Conservation (phyloP, 1,140 invertebrate species). For the Pseudachorutes palmiensis region DNA sequence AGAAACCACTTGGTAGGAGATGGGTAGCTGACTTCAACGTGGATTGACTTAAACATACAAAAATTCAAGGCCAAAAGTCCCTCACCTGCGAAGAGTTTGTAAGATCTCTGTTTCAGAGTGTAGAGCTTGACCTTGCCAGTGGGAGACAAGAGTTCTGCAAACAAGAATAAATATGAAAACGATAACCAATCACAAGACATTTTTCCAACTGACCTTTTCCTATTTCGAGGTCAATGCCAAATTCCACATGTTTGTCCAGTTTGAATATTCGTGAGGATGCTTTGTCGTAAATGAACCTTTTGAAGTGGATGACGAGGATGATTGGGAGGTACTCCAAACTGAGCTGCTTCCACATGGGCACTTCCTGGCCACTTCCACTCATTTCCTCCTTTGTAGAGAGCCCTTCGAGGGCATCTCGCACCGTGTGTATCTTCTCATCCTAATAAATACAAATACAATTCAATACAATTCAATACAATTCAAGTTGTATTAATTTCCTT, state of each 20-base stretch:
- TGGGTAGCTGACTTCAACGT: slow-evolving; percentile 7
- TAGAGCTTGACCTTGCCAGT: slow-evolving; percentile 54
- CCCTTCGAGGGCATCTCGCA: slow-evolving; percentile 75
- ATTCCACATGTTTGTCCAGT: slow-evolving; percentile 79
- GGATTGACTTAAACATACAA: too few relatives aligned
- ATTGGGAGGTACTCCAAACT: slow-evolving; percentile 76
- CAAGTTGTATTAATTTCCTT: slow-evolving; percentile 25
- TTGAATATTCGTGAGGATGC: slow-evolving; percentile 77
- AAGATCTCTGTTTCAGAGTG: slow-evolving; percentile 59
- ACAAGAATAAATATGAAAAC: slow-evolving; percentile 21
- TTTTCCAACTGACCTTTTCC: slow-evolving; percentile 61
- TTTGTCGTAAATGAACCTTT: slow-evolving; percentile 73
- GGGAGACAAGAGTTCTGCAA: slow-evolving; percentile 70
- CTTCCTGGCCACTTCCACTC: slow-evolving; percentile 73
- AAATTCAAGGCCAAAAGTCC: too few relatives aligned
- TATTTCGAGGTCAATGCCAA: slow-evolving; percentile 79
- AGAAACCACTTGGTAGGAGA: background rate
- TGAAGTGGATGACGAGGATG: slow-evolving; percentile 73
- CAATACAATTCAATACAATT: background rate
- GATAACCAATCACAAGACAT: background rate
- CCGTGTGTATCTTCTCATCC: slow-evolving; percentile 57
- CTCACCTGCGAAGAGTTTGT: slow-evolving; percentile 55
- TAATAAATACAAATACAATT: slow-evolving; percentile 44
- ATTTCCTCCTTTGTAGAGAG: slow-evolving; percentile 70
- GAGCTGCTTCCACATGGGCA: slow-evolving; percentile 76